phyloP scores from a whole-genome alignment of 2,113 vertebrate genomes.

The Cephalopholis sonnerati region DNA sequence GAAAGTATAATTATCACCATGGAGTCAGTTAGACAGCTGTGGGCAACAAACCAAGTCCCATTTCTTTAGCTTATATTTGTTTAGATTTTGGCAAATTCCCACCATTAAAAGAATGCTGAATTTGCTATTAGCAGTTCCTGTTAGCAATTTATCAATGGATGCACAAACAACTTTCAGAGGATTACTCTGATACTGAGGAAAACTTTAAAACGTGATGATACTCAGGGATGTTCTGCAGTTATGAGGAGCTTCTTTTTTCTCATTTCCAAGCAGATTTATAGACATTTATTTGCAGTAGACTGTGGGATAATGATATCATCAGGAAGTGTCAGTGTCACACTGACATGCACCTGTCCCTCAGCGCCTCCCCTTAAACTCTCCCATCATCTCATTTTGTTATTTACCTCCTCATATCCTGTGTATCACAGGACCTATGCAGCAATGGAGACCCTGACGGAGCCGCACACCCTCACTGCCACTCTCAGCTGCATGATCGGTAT shows the following conservation, averaged over 20 bases:
- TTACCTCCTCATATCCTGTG: too few relatives aligned
- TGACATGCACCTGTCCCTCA: too few relatives aligned
- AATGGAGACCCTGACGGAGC: constrained; percentile 96
- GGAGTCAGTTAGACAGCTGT: too few relatives aligned
- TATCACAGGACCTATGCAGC: constrained; percentile 92
- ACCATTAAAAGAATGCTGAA: not conserved
- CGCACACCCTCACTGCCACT: constrained; percentile 97
- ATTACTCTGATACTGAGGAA: not conserved
- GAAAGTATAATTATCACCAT: not conserved
- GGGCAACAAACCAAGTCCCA: too few relatives aligned
- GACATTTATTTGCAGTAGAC: not conserved
- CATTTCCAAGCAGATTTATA: not conserved
- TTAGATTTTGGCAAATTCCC: not conserved
- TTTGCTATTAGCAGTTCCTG: not conserved
- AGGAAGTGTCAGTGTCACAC: not conserved
- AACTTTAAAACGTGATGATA: not conserved
- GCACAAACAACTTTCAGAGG: not conserved
- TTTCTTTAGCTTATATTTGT: not conserved
- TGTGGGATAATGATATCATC: not conserved
- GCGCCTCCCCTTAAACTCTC: too few relatives aligned
- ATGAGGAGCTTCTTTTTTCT: not conserved
- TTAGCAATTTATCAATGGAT: not conserved
- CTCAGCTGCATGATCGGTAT: constrained; percentile 98
- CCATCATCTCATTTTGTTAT: not conserved
- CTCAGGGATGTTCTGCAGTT: not conserved